These are phyloP conservation scores for Cavia porcellus DNA, from an alignment of 2,113 vertebrate species.

Conservation along the genomic window DNA sequence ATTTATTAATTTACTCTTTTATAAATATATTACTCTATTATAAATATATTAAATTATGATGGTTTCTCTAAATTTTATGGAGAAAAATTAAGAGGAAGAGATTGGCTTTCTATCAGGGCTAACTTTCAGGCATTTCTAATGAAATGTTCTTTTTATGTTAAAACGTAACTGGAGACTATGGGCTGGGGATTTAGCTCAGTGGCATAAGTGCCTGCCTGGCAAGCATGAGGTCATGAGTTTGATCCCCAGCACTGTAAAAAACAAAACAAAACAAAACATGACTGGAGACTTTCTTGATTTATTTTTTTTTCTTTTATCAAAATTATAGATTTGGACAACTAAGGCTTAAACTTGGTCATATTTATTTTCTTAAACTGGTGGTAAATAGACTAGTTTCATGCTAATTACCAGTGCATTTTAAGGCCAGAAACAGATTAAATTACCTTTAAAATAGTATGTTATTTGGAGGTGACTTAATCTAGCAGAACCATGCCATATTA, in stretches of 20 bases:
- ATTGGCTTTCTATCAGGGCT: slow-evolving; percentile 52
- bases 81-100: slow-evolving; percentile 42
- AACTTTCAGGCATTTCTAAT: slow-evolving; percentile 45
- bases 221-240: too few relatives aligned
- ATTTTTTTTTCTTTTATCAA: slow-evolving; percentile 19
- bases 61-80: slow-evolving; percentile 47
- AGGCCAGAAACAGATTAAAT: slow-evolving; percentile 57
- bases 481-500: not conserved
- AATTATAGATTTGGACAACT: not conserved
- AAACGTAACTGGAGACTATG: slow-evolving; percentile 10
- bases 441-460: slow-evolving; percentile 30
- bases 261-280: not conserved
- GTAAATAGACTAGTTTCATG: slow-evolving; percentile 1
- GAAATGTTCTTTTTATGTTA: slow-evolving; percentile 60
- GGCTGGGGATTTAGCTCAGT: too few relatives aligned
- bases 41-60: slow-evolving; percentile 39
- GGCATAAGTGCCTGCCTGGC: too few relatives aligned
- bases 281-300: slow-evolving; percentile 48
- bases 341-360: slow-evolving; percentile 43
- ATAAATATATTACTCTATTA: not conserved
- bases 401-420: not conserved
- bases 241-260: too few relatives aligned
- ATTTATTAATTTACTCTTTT: slow-evolving; percentile 57
- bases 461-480: slow-evolving; percentile 52
- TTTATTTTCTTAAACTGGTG: not conserved